phyloP scores from a whole-genome alignment of 2,797 vertebrate genomes.

The Sphenopsis melanotis region DNA sequence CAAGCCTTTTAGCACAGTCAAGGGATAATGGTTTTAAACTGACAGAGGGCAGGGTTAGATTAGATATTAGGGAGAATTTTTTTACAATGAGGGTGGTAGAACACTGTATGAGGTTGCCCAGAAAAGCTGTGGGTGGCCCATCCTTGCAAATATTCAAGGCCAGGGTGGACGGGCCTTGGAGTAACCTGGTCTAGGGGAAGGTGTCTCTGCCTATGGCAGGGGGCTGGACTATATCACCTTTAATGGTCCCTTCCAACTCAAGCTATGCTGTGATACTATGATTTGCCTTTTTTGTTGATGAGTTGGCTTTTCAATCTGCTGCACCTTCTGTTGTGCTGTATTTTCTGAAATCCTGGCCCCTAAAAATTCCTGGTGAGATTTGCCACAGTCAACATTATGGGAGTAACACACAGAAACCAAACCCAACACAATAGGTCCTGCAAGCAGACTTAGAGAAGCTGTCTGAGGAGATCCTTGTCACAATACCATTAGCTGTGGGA shows the following conservation, averaged over 20 bases:
- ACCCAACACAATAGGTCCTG: background rate
- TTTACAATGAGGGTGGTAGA: background rate
- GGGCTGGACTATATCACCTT: background rate
- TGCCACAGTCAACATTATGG: background rate
- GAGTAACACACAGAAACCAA: background rate
- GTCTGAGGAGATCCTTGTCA: background rate
- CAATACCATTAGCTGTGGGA: background rate
- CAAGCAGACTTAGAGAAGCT: background rate
- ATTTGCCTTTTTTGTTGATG: background rate
- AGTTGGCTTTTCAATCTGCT: background rate
- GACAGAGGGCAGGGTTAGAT: background rate
- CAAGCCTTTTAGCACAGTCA: background rate
- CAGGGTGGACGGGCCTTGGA: background rate
- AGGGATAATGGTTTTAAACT: background rate
- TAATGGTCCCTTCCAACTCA: background rate
- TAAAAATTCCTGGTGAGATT: background rate
- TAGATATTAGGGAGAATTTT: background rate
- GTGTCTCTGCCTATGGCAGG: background rate
- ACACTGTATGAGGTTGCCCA: background rate
- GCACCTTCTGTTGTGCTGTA: background rate
- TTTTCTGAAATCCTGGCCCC: background rate
- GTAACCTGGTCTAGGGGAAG: background rate
- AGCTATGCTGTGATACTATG: background rate
- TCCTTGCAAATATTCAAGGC: background rate
- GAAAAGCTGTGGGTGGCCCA: background rate